These are phyloP conservation scores for Turritopsis rubra DNA, from an alignment of 30 jellyfish, hydroid and myxozoan genomes.

Conservation along the genomic window DNA sequence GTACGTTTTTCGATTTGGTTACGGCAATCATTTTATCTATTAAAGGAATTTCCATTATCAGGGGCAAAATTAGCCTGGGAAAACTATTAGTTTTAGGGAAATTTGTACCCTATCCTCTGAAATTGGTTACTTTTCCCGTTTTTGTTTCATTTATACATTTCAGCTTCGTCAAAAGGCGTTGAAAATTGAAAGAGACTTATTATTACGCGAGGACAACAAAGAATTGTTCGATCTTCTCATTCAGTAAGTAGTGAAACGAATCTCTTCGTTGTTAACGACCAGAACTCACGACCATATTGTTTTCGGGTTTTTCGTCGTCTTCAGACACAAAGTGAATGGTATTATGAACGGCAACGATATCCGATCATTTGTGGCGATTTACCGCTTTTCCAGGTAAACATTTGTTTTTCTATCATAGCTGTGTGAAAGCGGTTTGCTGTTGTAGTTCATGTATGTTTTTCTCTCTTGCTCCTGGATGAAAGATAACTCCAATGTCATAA, in stretches of 20 bases:
- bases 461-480: too few relatives aligned
- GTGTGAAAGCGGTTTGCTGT: too few relatives aligned
- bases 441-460: too few relatives aligned
- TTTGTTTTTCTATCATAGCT: not conserved
- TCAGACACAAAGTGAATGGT: not conserved
- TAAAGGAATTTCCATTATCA: too few relatives aligned
- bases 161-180: constrained; percentile 14
- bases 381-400: not conserved
- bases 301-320: not conserved
- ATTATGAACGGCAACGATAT: not conserved
- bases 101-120: too few relatives aligned
- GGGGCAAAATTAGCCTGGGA: too few relatives aligned
- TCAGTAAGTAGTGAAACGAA: not conserved
- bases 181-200: not conserved
- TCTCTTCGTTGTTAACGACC: not conserved
- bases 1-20: constrained; percentile 10
- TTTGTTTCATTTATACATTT: not conserved
- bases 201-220: not conserved
- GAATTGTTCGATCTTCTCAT: not conserved
- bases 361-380: not conserved
- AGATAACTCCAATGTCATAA: too few relatives aligned
- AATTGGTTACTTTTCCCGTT: not conserved
- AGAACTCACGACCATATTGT: not conserved
- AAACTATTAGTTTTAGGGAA: too few relatives aligned
- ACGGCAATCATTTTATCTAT: not conserved